phyloP scores from a whole-genome alignment of 2,797 vertebrate species.

The Acropternis orthonyx region DNA sequence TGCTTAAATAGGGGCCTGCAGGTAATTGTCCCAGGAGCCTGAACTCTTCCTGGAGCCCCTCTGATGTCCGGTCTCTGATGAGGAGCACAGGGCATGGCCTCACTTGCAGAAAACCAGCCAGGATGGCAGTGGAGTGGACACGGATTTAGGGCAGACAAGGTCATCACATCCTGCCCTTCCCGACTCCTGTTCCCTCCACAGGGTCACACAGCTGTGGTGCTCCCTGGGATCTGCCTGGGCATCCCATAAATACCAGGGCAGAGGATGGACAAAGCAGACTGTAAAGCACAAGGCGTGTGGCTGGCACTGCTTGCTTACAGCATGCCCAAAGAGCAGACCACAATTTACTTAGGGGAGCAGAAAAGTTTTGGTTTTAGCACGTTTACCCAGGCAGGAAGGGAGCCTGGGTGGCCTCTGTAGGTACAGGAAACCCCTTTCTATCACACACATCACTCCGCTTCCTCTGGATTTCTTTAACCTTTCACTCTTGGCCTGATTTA shows the following conservation, averaged over 20 bases:
- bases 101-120: neutral
- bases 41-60: neutral
- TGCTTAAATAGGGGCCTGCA: neutral
- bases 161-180: neutral
- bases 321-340: neutral
- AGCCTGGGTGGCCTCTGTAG: conserved; percentile 38
- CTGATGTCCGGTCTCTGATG: neutral
- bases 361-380: conserved; percentile 7
- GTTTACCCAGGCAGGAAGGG: conserved; percentile 23
- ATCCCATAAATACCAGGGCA: neutral
- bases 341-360: conserved; percentile 13
- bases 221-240: neutral
- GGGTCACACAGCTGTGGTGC: rapidly evolving
- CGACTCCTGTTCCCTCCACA: rapidly evolving
- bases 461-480: conserved; percentile 67
- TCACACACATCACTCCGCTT: conserved; percentile 16
- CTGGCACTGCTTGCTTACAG: neutral
- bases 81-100: neutral
- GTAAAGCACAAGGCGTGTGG: neutral
- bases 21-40: conserved; percentile 7
- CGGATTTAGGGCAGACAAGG: neutral
- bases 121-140: rapidly evolving
- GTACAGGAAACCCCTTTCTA: conserved; percentile 61
- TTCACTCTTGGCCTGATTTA: conserved; percentile 56
- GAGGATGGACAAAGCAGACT: neutral